These are phyloP conservation scores for Halocynthia roretzi DNA, from an alignment of 23 tunicate genomes.

Conservation along the genomic window DNA sequence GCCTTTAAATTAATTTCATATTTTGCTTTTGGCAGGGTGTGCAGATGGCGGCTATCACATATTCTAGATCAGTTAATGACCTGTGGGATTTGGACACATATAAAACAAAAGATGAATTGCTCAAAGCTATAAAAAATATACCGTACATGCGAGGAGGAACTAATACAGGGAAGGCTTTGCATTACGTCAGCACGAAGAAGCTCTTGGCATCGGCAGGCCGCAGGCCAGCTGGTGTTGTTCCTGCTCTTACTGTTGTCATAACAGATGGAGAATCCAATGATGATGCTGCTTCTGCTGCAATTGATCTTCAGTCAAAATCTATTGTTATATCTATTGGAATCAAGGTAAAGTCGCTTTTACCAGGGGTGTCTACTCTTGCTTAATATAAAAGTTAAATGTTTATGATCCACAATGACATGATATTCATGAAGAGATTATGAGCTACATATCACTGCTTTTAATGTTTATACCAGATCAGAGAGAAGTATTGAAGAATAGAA, in stretches of 20 bases:
- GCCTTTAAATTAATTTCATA: no score
- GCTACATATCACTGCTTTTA: no score
- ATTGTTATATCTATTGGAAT: constrained; percentile 49
- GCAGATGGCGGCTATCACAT: constrained; percentile 22
- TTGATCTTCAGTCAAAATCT: constrained; percentile 19
- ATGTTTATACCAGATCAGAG: no score
- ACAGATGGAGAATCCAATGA: constrained; percentile 59
- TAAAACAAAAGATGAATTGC: constrained; percentile 7
- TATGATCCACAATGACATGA: no score
- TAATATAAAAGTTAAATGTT: no score
- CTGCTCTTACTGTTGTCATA: constrained; percentile 36
- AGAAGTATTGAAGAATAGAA: no score
- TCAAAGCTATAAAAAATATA: constrained; percentile 22
- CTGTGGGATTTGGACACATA: constrained; percentile 33
- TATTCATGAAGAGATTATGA: no score
- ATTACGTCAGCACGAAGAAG: constrained; percentile 13
- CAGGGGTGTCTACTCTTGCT: no score
- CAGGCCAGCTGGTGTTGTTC: constrained; percentile 12
- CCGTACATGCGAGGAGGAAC: constrained; percentile 33
- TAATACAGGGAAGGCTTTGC: constrained; percentile 30
- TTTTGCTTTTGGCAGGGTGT: background rate
- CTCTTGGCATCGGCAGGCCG: constrained; percentile 7
- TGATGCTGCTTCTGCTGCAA: constrained; percentile 36
- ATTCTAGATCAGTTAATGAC: constrained; percentile 18
- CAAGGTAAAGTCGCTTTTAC: constrained; percentile 5